Percentiles rank a stretch among this genome's conserved stretches.
These are phyloP conservation scores for Megaceryle alcyon DNA, from an alignment of 2,797 vertebrate genomes.

Conservation along the genomic window DNA sequence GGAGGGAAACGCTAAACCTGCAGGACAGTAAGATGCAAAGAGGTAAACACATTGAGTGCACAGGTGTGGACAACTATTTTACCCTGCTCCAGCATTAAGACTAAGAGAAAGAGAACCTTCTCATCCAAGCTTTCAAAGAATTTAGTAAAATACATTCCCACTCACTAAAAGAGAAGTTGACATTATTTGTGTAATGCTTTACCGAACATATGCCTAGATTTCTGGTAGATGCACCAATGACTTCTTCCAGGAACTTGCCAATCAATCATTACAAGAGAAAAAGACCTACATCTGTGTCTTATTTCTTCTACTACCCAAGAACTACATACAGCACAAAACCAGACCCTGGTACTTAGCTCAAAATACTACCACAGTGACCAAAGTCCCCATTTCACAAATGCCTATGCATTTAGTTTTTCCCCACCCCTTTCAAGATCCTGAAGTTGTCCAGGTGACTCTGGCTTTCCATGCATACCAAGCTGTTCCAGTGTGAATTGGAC, in stretches of 20 bases:
- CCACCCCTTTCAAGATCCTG: neutral
- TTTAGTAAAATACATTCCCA: neutral
- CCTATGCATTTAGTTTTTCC: neutral
- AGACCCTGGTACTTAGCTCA: neutral
- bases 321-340: neutral
- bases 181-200: neutral
- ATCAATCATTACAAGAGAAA: slow-evolving; percentile 37
- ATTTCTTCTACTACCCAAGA: neutral
- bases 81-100: neutral
- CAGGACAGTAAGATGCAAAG: neutral
- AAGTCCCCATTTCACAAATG: neutral
- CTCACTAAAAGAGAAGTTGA: neutral
- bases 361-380: neutral
- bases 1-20: neutral
- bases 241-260: neutral
- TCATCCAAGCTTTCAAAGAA: neutral
- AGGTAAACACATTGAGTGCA: neutral
- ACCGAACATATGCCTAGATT: neutral
- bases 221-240: neutral
- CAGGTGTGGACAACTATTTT: neutral
- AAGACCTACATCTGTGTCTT: neutral
- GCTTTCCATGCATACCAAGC: neutral
- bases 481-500: slow-evolving; percentile 1
- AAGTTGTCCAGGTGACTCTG: neutral
- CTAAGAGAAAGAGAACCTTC: neutral